phyloP scores from a whole-genome alignment of 92 coral and sea anemone species.

The Epizoanthus stellaris region DNA sequence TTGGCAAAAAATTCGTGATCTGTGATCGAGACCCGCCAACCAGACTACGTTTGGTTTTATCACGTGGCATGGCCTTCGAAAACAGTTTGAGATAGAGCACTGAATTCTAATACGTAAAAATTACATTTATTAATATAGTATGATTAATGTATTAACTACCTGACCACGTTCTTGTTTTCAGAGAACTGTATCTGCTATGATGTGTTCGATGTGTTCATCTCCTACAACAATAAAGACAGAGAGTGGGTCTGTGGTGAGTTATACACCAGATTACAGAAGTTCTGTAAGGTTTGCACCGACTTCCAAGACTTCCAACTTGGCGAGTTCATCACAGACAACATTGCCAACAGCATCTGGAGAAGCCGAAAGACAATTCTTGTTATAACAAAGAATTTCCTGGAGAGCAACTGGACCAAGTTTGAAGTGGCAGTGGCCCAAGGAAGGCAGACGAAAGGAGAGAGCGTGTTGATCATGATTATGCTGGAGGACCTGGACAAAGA shows the following conservation, averaged over 20 bases:
- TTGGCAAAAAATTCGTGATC: too few relatives aligned
- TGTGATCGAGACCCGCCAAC: too few relatives aligned
- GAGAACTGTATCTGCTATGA: constrained; percentile 14
- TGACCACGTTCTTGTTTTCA: constrained; percentile 1
- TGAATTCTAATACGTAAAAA: too few relatives aligned
- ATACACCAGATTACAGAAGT: constrained; percentile 32
- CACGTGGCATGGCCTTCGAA: too few relatives aligned
- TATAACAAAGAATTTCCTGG: constrained; percentile 56
- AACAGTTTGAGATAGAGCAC: too few relatives aligned
- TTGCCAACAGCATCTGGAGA: constrained; percentile 60
- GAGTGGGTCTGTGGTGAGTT: constrained; percentile 56
- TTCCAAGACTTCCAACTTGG: constrained; percentile 61
- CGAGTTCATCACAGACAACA: constrained; percentile 53
- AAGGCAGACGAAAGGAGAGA: constrained; percentile 51
- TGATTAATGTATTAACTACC: not conserved
- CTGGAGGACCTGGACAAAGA: constrained; percentile 47
- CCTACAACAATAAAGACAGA: constrained; percentile 62
- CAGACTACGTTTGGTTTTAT: too few relatives aligned
- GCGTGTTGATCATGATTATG: constrained; percentile 57
- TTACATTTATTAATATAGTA: not conserved
- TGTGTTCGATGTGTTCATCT: constrained; percentile 66
- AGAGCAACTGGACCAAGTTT: constrained; percentile 65
- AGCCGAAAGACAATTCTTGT: constrained; percentile 67
- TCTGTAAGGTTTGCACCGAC: constrained; percentile 62
- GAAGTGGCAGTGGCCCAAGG: constrained; percentile 73